A percentile compares a stretch with the other conserved stretches of the same genome.
Evolutionary conservation across 1,140 invertebrate genomes (phyloP).

Genomic region (Papilio polyxenes): DNA sequence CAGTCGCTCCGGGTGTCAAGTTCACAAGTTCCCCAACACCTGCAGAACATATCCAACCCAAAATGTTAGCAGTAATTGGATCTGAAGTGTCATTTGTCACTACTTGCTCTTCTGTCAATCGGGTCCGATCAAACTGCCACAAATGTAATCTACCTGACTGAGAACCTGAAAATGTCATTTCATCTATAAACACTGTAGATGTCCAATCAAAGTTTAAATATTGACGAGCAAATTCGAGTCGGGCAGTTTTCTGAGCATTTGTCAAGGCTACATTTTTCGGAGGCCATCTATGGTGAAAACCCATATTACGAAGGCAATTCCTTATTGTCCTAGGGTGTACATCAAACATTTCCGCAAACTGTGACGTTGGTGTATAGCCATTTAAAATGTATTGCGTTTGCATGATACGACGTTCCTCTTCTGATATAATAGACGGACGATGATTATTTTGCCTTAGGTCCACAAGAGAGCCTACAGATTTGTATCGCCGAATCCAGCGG

Average conservation of each 20-base stretch:
- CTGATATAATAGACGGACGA: neutral
- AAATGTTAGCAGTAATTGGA: constrained; percentile 3
- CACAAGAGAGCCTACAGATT: neutral
- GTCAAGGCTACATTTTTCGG: neutral
- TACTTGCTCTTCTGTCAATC: neutral
- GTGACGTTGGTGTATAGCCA: constrained; percentile 1
- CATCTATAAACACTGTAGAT: neutral
- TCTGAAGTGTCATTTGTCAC: neutral
- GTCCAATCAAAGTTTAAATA: neutral
- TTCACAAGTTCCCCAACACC: neutral
- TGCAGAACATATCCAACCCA: constrained; percentile 1
- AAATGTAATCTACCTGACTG: constrained; percentile 3
- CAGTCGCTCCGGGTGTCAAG: neutral
- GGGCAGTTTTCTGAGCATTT: neutral
- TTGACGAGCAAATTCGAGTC: neutral
- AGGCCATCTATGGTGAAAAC: neutral
- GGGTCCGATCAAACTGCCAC: neutral
- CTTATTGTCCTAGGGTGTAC: constrained; percentile 1
- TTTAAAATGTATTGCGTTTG: constrained; percentile 3
- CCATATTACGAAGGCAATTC: neutral
- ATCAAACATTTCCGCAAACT: neutral
- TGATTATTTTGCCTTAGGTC: neutral
- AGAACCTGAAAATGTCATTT: constrained; percentile 6
- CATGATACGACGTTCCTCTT: neutral
- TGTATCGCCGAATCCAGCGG: neutral